Evolutionary conservation across 92 coral and sea anemone genomes (phyloP).

Genomic region (Palythoa grandiflora): DNA sequence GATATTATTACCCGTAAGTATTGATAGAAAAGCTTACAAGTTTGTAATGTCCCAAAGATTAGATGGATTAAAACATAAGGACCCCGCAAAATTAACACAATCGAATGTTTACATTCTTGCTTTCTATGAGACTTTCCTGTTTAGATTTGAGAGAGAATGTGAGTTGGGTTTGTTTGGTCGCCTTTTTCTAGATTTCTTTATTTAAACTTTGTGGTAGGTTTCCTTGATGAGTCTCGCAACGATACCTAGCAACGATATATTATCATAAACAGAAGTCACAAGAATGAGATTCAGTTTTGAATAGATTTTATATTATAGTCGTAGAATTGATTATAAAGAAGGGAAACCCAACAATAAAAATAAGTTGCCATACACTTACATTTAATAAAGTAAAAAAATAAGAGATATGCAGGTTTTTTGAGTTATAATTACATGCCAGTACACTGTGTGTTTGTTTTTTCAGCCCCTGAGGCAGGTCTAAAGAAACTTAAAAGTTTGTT

Average conservation of each 20-base stretch:
- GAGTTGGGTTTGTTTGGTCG: neutral
- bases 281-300: neutral
- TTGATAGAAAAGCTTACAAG: constrained; percentile 17
- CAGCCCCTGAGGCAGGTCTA: neutral
- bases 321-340: neutral
- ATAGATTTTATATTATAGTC: neutral
- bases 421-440: neutral
- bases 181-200: neutral
- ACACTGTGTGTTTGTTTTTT: neutral
- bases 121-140: constrained; percentile 46
- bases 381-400: neutral
- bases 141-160: neutral
- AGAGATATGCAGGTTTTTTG: neutral
- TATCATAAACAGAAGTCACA: neutral
- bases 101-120: constrained; percentile 34
- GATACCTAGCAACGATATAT: neutral
- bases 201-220: neutral
- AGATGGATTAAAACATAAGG: constrained; percentile 35
- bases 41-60: constrained; percentile 43
- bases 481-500: neutral
- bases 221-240: neutral
- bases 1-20: constrained; percentile 19
- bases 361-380: neutral
- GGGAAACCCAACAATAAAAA: neutral
- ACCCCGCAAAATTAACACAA: constrained; percentile 17